Conservation (phyloP, 2,797 vertebrate genomes). For the Cryptoprocta ferox region DNA sequence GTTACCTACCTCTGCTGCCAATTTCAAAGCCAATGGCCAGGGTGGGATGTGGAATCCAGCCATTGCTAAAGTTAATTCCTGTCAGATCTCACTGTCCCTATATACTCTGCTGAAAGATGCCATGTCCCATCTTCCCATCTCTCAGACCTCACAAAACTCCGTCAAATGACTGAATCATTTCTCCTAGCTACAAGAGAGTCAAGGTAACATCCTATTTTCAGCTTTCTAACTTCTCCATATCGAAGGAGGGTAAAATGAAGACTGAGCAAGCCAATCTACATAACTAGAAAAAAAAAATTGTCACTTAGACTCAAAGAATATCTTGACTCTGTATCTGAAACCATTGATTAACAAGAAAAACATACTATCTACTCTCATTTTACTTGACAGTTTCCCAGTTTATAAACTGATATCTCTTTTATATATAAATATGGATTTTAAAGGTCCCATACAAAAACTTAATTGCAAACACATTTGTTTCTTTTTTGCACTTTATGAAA, state of each 20-base stretch:
- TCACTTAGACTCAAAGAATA: not conserved
- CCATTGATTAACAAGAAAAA: not conserved
- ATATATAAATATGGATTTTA: constrained; percentile 33
- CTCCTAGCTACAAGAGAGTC: not conserved
- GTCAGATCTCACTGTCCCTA: not conserved
- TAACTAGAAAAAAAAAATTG: not conserved
- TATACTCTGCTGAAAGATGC: not conserved
- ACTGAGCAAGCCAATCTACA: not conserved
- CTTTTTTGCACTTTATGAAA: not conserved
- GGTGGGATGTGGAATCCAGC: not conserved
- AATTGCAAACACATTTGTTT: constrained; percentile 28
- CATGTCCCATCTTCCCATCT: not conserved
- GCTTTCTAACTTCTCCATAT: not conserved
- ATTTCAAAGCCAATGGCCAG: not conserved
- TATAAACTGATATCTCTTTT: constrained; percentile 20
- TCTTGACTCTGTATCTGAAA: not conserved
- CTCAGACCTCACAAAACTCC: not conserved
- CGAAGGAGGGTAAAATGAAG: not conserved
- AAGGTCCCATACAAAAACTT: not conserved
- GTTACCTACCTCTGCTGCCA: accelerated
- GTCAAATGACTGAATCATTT: not conserved
- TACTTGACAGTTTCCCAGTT: not conserved
- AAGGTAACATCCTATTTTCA: not conserved
- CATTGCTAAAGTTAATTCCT: not conserved
- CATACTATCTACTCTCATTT: not conserved